These are phyloP conservation scores for Sitophilus oryzae DNA, from an alignment of 1,140 invertebrate genomes.

Conservation along the genomic window DNA sequence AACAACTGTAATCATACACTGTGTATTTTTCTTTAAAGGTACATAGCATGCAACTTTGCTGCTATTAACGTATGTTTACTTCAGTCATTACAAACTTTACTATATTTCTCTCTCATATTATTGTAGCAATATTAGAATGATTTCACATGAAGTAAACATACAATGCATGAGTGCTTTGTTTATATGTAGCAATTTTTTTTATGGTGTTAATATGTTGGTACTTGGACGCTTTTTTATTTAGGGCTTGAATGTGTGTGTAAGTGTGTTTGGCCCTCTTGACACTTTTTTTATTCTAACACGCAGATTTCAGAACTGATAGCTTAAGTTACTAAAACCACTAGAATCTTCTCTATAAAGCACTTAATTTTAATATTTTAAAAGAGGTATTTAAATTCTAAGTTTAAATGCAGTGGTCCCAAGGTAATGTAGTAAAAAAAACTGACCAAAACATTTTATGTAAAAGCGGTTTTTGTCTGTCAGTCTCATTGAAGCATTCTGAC, in stretches of 20 bases:
- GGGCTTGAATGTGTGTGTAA: constrained; percentile 15
- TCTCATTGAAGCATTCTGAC: too few relatives aligned
- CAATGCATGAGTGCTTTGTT: not conserved
- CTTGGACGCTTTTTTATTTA: not conserved
- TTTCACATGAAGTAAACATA: not conserved
- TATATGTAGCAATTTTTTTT: not conserved
- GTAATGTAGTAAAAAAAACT: too few relatives aligned
- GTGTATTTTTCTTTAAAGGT: too few relatives aligned
- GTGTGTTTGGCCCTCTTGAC: constrained; percentile 18
- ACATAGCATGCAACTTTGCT: not conserved
- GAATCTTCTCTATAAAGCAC: too few relatives aligned
- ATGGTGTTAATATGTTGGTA: not conserved
- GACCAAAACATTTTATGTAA: too few relatives aligned
- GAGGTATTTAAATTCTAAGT: too few relatives aligned
- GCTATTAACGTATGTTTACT: not conserved
- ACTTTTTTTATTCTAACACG: not conserved
- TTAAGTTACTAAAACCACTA: too few relatives aligned
- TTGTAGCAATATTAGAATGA: not conserved
- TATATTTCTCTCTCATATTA: not conserved
- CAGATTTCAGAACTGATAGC: too few relatives aligned
- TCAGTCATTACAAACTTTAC: too few relatives aligned
- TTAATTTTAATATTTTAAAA: too few relatives aligned
- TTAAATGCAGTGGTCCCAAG: too few relatives aligned
- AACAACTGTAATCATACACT: not conserved
- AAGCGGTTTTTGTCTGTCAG: too few relatives aligned